Evolutionary conservation across 1,140 invertebrate genomes (phyloP), one percentile per base, ranked within the genome.

Genomic region (Drosophila sp.): DNA sequence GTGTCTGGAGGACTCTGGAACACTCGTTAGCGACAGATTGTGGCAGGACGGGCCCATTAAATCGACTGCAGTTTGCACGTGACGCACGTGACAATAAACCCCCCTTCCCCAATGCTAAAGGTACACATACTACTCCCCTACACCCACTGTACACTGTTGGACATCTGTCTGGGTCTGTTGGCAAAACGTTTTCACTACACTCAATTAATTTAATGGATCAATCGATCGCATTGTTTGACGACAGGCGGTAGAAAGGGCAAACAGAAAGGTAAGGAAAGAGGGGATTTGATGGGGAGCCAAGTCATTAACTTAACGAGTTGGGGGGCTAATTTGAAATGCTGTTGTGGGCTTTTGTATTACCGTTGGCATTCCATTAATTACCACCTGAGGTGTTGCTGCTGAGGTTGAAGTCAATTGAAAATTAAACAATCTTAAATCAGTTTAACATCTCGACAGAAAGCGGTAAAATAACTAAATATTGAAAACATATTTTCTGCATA

Each of bases 161-260:
- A 50, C 61, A 50, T 41, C 48, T 65, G 62, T 56, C 63, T 56
- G 50, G 14, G 13, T 50, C 45, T 56, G 53, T 38, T 51, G 61
- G 75, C 63, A 69, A 78, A 87, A 75, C 82, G 76, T 64, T 89
- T 82, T 50, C 67, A 76, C 75, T 87, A 73, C 76, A 87, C 75
- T 87, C 83, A 87, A 87, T 87, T 87, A 79, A 87, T 87, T 87
- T 87, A 87, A 87, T 87, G 83, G 83, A 82, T 78, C 72, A 82
- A 87, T 87, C 76, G 82, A 89, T 89, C 83, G 80, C 34, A 59
- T 51, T 74, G 45, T 70, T 74, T 70, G 72, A 69, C 46, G 57
- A 54, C 43, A 63, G 27, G 34, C 46, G 18, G 51, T 18, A 36
- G 58, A 21, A 38, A 18, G 18, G 2, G 16, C 16, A 14, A 9